Conservation (phyloP, 2,113 vertebrate genomes). For the Mormoops blainvillei region DNA sequence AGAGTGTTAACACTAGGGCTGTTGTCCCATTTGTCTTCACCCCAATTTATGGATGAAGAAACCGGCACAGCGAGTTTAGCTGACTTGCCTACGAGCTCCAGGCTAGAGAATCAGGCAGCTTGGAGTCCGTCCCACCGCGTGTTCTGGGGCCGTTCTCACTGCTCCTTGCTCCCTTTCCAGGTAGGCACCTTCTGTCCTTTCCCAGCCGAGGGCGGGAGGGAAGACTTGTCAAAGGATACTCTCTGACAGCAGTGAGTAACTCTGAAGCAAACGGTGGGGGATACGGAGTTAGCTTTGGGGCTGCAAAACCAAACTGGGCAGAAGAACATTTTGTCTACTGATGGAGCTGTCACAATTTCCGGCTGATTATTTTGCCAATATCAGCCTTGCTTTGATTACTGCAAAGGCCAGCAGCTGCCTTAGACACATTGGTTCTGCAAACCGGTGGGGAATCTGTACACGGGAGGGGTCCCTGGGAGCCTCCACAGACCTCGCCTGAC, state of each 20-base stretch:
- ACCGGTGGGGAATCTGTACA: neutral
- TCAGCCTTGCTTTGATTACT: neutral
- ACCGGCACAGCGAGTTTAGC: neutral
- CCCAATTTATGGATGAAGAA: too few relatives aligned
- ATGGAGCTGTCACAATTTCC: neutral
- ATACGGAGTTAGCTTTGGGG: neutral
- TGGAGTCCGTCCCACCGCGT: accelerated
- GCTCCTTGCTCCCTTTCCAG: too few relatives aligned
- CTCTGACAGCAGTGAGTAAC: neutral
- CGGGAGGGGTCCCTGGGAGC: neutral
- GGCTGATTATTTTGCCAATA: neutral
- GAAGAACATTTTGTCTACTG: neutral
- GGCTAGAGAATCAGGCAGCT: accelerated
- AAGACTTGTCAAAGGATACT: neutral
- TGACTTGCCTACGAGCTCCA: neutral
- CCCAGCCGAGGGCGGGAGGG: neutral
- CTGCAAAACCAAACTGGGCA: too few relatives aligned
- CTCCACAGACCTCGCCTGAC: neutral
- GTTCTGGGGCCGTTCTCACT: accelerated
- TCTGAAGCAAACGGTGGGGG: neutral
- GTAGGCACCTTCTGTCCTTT: neutral
- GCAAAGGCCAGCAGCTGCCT: neutral
- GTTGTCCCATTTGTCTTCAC: too few relatives aligned
- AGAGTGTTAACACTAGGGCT: too few relatives aligned
- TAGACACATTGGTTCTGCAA: neutral